A percentile compares a stretch with the other conserved stretches of the same genome.
Conservation (phyloP, 2,888 invertebrate species). For the Seira ritae region DNA sequence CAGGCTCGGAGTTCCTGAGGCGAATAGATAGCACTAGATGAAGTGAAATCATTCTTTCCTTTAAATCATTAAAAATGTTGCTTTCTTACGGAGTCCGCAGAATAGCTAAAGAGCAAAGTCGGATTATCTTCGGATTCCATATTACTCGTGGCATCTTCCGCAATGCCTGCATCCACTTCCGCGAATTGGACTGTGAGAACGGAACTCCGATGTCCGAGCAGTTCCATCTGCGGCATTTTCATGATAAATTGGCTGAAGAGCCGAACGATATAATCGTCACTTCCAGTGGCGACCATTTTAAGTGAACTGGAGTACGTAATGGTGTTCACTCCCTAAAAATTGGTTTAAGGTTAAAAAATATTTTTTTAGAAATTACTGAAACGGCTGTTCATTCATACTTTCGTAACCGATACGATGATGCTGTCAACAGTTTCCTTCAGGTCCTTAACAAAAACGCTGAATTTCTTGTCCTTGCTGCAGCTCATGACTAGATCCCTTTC, state of each 20-base stretch:
- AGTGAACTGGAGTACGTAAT: conserved; percentile 59
- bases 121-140: conserved; percentile 24
- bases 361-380: no score
- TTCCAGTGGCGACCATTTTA: conserved; percentile 72
- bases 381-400: conserved; percentile 47
- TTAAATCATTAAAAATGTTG: background rate
- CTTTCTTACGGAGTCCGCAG: conserved; percentile 65
- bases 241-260: conserved; percentile 70
- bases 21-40: background rate
- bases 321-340: conserved; percentile 67
- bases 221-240: conserved; percentile 68
- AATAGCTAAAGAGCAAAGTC: conserved; percentile 65
- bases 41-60: background rate
- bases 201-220: conserved; percentile 65
- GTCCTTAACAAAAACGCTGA: conserved; percentile 68
- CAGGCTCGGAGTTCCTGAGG: conserved; percentile 69
- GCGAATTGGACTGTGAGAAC: conserved; percentile 61
- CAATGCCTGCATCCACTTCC: conserved; percentile 37
- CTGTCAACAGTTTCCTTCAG: conserved; percentile 61
- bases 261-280: conserved; percentile 73
- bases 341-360: conserved; percentile 11
- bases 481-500: conserved; percentile 62
- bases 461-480: conserved; percentile 67
- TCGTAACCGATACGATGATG: conserved; percentile 62
- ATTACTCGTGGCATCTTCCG: background rate